Conservation (phyloP, 2,888 invertebrate genomes). For the Julus scanicus region DNA sequence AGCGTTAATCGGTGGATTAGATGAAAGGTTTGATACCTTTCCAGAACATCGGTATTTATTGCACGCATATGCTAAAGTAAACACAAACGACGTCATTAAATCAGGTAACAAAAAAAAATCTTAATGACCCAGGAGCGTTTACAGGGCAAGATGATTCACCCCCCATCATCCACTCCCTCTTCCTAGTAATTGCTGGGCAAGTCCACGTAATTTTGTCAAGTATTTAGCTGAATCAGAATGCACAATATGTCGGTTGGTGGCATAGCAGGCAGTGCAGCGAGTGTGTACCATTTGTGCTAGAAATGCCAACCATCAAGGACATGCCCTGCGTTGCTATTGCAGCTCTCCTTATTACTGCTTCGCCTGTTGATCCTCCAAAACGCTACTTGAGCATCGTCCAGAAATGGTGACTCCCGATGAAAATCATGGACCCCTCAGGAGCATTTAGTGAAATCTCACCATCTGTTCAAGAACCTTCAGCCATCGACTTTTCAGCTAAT, state of each 20-base stretch:
- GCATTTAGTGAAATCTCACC: not conserved
- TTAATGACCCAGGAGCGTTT: not conserved
- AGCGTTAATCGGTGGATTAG: not conserved
- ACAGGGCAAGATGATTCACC: slow-evolving; percentile 13
- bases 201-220: slow-evolving; percentile 11
- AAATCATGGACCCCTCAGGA: slow-evolving; percentile 30
- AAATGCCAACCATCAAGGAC: slow-evolving; percentile 32
- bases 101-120: slow-evolving; percentile 45
- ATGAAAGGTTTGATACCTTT: not conserved
- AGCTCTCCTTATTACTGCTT: not conserved
- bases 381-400: slow-evolving; percentile 22
- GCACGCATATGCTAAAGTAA: not conserved
- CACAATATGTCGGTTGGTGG: not conserved
- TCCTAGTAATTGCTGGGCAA: slow-evolving; percentile 37
- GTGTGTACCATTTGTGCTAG: not conserved
- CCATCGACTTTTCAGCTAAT: not conserved
- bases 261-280: not conserved
- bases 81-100: not conserved
- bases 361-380: not conserved
- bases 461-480: not conserved
- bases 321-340: slow-evolving; percentile 23
- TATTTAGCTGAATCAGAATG: slow-evolving; percentile 16
- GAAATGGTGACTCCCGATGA: not conserved
- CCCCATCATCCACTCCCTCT: not conserved
- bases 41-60: not conserved